Evolutionary conservation across 2,113 vertebrate genomes (phyloP).

Genomic region (Zosterops pallidus): DNA sequence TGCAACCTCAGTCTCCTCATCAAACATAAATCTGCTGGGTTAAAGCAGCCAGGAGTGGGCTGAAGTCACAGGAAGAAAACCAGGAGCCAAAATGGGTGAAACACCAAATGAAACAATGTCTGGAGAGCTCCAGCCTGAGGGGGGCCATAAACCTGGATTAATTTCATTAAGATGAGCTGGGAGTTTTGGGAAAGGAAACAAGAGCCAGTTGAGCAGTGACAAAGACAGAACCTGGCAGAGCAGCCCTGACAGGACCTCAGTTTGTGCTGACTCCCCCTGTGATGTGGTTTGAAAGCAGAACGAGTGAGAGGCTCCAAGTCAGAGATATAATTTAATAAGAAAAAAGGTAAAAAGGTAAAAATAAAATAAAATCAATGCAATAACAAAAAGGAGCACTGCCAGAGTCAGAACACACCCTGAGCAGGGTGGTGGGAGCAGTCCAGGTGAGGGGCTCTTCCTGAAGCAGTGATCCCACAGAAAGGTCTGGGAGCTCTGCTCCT

Average conservation of each 20-base stretch:
- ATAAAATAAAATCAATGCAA: no score
- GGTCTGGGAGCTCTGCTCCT: no score
- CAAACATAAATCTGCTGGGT: not conserved
- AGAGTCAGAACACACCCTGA: no score
- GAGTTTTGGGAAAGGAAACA: not conserved
- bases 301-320: no score
- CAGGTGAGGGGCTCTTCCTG: no score
- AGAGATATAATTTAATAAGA: no score
- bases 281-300: no score
- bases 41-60: not conserved
- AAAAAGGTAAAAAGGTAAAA: no score
- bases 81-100: not conserved
- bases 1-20: not conserved
- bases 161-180: not conserved
- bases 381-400: no score
- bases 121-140: not conserved
- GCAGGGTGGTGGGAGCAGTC: no score
- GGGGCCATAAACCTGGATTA: not conserved
- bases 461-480: no score
- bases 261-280: not conserved
- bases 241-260: not conserved
- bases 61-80: not conserved
- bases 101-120: not conserved
- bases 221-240: not conserved
- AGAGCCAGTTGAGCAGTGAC: not conserved